Evolutionary conservation across 2,797 vertebrate species (phyloP).

Genomic region (Clamator glandarius): DNA sequence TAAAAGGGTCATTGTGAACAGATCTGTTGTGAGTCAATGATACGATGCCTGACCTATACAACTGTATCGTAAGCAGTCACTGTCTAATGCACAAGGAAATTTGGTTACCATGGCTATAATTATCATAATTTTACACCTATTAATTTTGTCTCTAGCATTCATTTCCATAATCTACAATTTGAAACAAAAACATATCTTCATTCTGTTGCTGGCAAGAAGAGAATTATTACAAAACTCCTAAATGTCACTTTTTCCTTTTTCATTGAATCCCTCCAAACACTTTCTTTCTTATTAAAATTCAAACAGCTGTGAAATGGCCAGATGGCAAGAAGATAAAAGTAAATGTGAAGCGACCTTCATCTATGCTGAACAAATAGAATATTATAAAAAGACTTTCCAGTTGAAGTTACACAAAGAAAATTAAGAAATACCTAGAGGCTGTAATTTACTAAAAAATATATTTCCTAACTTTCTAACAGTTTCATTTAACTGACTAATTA

Average conservation of each 20-base stretch:
- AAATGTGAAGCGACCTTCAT: conserved; percentile 74
- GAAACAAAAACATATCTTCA: conserved; percentile 67
- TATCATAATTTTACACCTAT: conserved; percentile 77
- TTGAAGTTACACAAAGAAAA: conserved; percentile 75
- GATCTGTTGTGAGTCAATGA: conserved; percentile 9
- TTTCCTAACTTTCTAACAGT: conserved; percentile 76
- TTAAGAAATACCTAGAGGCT: conserved; percentile 76
- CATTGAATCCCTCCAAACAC: conserved; percentile 72
- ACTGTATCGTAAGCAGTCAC: conserved; percentile 10
- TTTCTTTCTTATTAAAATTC: conserved; percentile 73
- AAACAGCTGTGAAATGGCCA: conserved; percentile 74
- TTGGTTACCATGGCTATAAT: conserved; percentile 76
- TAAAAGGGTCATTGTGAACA: conserved; percentile 41
- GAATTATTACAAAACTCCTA: conserved; percentile 76
- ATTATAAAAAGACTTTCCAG: conserved; percentile 72
- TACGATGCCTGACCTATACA: conserved; percentile 34
- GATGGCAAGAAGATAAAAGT: conserved; percentile 73
- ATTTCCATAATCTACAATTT: conserved; percentile 75
- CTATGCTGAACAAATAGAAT: conserved; percentile 74
- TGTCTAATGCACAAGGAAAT: conserved; percentile 66
- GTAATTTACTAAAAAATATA: conserved; percentile 77
- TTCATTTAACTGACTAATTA: conserved; percentile 82
- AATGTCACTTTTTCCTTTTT: conserved; percentile 65
- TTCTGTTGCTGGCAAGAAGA: conserved; percentile 64
- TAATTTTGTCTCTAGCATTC: conserved; percentile 75